phyloP scores from a whole-genome alignment of 1,140 invertebrate genomes.

The Cepaea nemoralis region DNA sequence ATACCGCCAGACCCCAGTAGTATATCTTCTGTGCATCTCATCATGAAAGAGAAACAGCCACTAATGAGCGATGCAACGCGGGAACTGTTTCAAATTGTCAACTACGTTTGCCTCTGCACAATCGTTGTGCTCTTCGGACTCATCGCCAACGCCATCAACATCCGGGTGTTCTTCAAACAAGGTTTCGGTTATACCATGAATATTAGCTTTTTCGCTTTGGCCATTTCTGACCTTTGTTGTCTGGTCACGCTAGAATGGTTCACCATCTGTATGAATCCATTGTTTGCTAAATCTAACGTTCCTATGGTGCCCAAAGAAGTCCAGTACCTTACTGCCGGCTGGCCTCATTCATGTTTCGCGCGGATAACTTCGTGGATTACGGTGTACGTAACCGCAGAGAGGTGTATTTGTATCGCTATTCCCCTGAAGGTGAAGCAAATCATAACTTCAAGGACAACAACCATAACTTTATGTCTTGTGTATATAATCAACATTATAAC shows the following conservation, averaged over 20 bases:
- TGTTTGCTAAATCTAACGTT: not conserved
- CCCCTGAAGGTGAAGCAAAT: slow-evolving; percentile 24
- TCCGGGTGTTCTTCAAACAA: not conserved
- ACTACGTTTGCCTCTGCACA: not conserved
- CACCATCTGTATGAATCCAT: not conserved
- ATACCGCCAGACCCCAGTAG: no score
- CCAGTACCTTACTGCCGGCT: not conserved
- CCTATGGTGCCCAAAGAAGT: not conserved
- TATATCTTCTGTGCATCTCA: no score
- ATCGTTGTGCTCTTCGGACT: not conserved
- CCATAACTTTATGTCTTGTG: not conserved
- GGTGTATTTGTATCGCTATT: not conserved
- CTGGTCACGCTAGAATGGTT: not conserved
- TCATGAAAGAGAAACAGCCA: no score
- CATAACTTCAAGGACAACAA: not conserved
- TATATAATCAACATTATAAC: not conserved
- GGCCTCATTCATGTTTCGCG: not conserved
- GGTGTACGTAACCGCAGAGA: not conserved
- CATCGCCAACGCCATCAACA: slow-evolving; percentile 1
- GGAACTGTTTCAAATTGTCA: not conserved
- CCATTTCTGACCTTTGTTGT: not conserved
- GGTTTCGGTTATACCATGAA: not conserved
- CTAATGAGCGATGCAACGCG: no score
- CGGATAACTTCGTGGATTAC: slow-evolving; percentile 8
- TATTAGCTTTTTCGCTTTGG: slow-evolving; percentile 11